Percentiles rank a stretch among this genome's conserved stretches.
Conservation (phyloP, 2,888 invertebrate species). For the Noctua fimbriata region DNA sequence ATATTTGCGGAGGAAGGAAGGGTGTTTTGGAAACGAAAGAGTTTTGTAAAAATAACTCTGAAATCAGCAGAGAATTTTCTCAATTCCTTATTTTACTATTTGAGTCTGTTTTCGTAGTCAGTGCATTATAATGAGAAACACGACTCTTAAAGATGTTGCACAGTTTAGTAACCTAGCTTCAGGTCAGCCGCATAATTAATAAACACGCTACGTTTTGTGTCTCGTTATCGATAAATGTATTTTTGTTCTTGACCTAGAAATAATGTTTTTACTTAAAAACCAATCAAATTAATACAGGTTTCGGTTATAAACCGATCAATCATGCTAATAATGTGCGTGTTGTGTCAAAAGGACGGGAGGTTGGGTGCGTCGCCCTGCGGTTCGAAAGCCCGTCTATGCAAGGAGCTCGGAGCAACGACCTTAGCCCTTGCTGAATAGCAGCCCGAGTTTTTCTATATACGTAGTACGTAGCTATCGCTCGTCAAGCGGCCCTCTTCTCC, state of each 20-base stretch:
- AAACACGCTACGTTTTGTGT: constrained; percentile 17
- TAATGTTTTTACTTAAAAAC: constrained; percentile 20
- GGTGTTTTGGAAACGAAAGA: constrained; percentile 14
- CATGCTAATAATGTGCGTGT: constrained; percentile 68
- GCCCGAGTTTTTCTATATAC: constrained; percentile 74
- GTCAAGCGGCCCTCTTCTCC: constrained; percentile 71
- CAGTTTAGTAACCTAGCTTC: constrained; percentile 40
- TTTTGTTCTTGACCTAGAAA: constrained; percentile 39
- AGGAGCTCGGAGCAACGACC: constrained; percentile 86
- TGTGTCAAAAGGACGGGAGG: constrained; percentile 72
- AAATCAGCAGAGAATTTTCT: neutral
- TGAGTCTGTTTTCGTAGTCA: constrained; percentile 5
- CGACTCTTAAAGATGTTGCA: constrained; percentile 13
- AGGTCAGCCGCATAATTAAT: constrained; percentile 35
- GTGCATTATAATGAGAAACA: constrained; percentile 31
- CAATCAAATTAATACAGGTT: constrained; percentile 53
- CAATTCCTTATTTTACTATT: constrained; percentile 5
- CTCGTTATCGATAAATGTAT: constrained; percentile 22
- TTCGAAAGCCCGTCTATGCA: constrained; percentile 78
- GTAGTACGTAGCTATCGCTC: constrained; percentile 58
- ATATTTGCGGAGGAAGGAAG: neutral
- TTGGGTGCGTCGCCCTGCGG: constrained; percentile 83
- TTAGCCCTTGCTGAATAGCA: constrained; percentile 84
- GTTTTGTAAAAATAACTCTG: constrained; percentile 22
- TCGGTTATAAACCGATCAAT: constrained; percentile 67